Conservation (phyloP, 2,113 vertebrate genomes). For the Guaruba guarouba region DNA sequence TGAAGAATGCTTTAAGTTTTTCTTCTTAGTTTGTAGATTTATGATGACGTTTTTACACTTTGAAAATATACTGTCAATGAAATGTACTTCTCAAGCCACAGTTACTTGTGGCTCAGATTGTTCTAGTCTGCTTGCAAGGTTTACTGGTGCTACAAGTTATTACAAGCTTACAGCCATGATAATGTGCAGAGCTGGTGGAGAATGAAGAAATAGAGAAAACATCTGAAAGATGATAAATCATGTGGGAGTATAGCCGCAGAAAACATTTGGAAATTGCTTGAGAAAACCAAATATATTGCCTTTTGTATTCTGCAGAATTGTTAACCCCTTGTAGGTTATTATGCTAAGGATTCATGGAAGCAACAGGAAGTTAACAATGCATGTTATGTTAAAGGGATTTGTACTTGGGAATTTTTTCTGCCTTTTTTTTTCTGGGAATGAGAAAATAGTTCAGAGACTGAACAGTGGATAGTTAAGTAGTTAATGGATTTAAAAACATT, state of each 20-base stretch:
- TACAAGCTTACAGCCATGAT: not conserved
- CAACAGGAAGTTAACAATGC: not conserved
- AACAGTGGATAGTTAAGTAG: not conserved
- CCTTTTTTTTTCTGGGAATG: not conserved
- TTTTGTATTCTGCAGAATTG: not conserved
- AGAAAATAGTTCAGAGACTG: not conserved
- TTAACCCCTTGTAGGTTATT: not conserved
- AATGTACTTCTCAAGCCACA: not conserved
- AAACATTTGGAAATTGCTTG: not conserved
- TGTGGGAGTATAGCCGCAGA: not conserved
- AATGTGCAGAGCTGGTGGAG: not conserved
- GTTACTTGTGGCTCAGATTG: not conserved
- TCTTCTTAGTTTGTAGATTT: not conserved
- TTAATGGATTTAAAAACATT: not conserved
- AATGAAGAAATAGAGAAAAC: not conserved
- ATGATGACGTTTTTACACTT: not conserved
- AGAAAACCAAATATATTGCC: not conserved
- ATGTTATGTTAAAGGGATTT: not conserved
- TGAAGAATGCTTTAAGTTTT: not conserved
- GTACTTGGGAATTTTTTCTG: not conserved
- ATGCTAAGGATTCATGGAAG: not conserved
- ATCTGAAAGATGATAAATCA: not conserved
- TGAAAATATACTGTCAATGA: not conserved
- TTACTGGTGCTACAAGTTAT: not conserved
- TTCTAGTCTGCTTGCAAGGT: not conserved